A percentile compares a stretch with the other conserved stretches of the same genome.
These are phyloP conservation scores for Ips typographus DNA, from an alignment of 1,140 invertebrate species.

Conservation along the genomic window DNA sequence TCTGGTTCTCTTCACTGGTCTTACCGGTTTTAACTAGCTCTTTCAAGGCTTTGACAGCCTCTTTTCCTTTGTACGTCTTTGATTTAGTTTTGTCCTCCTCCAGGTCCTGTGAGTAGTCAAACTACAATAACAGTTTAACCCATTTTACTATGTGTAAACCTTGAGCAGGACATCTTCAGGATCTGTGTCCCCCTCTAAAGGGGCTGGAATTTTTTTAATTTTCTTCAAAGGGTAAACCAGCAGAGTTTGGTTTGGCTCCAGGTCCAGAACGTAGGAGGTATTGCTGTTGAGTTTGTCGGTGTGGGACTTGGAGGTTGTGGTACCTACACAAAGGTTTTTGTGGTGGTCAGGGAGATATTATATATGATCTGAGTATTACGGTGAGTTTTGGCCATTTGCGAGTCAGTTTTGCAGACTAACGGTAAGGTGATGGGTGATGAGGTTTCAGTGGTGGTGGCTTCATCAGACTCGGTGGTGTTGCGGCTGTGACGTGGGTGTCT, in stretches of 20 bases:
- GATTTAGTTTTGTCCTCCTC: conserved; percentile 11
- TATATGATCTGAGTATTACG: neutral
- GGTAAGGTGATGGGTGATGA: neutral
- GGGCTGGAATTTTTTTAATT: neutral
- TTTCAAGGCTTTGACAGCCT: neutral
- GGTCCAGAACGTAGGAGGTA: neutral
- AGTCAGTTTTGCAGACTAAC: neutral
- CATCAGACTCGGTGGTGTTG: too few relatives aligned
- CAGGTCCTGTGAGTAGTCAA: neutral
- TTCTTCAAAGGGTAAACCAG: conserved; percentile 14
- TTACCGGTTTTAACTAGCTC: conserved; percentile 2
- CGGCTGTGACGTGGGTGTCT: too few relatives aligned
- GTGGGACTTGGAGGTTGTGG: too few relatives aligned
- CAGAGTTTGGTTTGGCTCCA: neutral
- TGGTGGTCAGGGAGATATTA: too few relatives aligned
- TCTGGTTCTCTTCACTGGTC: neutral
- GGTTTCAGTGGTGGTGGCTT: neutral
- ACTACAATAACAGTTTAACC: too few relatives aligned
- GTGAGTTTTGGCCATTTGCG: neutral
- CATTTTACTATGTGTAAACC: neutral
- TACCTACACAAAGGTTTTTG: too few relatives aligned
- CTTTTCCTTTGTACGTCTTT: conserved; percentile 2
- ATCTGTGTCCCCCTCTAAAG: conserved; percentile 1
- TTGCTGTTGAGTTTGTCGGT: too few relatives aligned
- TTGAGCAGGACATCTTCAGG: conserved; percentile 2